phyloP scores from a whole-genome alignment of 2,797 vertebrate genomes.

The Amblyraja radiata region DNA sequence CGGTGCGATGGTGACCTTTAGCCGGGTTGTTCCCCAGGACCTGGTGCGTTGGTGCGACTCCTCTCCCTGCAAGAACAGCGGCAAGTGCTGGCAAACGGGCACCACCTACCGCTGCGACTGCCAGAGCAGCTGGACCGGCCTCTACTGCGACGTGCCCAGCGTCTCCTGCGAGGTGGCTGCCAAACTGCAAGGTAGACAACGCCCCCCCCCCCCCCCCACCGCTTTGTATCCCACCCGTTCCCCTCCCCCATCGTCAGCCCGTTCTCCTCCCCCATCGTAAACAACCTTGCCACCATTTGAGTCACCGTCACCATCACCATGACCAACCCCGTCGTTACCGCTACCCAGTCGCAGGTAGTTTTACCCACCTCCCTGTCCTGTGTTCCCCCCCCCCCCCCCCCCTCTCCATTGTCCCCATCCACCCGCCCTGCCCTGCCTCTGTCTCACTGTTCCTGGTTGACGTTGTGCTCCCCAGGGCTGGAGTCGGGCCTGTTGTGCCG shows the following conservation, averaged over 20 bases:
- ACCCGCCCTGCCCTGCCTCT: too few relatives aligned
- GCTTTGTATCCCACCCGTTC: too few relatives aligned
- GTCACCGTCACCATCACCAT: too few relatives aligned
- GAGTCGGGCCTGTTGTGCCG: slow-evolving; percentile 72
- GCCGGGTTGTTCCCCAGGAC: slow-evolving; percentile 57
- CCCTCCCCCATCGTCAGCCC: too few relatives aligned
- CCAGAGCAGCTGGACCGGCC: slow-evolving; percentile 80
- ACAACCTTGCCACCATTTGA: too few relatives aligned
- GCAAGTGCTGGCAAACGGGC: slow-evolving; percentile 79
- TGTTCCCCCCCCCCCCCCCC: not conserved
- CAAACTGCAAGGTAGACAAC: slow-evolving; percentile 71
- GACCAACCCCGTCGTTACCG: not conserved
- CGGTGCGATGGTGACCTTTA: not conserved
- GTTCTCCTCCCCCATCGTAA: too few relatives aligned
- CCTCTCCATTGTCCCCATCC: too few relatives aligned
- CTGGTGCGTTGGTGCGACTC: slow-evolving; percentile 88
- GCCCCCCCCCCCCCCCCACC: too few relatives aligned
- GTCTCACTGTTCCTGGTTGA: too few relatives aligned
- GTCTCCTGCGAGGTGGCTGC: slow-evolving; percentile 93
- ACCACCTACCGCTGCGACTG: slow-evolving; percentile 81
- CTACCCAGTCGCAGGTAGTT: too few relatives aligned
- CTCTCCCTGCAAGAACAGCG: slow-evolving; percentile 84
- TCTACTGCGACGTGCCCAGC: slow-evolving; percentile 86
- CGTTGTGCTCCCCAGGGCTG: slow-evolving; percentile 56
- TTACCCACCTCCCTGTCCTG: not conserved